Evolutionary conservation across 2,797 vertebrate species (phyloP).

Genomic region (Siniperca undulata): DNA sequence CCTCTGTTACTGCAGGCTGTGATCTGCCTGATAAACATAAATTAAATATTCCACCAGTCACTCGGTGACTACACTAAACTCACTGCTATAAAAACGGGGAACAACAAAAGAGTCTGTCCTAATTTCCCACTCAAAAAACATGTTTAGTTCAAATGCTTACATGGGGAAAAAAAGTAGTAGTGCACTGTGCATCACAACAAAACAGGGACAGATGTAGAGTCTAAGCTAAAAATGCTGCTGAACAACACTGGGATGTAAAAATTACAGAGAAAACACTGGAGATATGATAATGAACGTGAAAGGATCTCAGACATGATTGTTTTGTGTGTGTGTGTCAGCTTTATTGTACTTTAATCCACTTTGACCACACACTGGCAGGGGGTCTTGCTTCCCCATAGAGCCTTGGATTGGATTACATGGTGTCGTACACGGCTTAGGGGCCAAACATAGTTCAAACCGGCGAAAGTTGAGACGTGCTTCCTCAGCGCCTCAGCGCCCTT

Average conservation of each 20-base stretch:
- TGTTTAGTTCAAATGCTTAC: background rate
- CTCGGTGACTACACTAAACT: background rate
- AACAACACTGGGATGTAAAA: conserved; percentile 8
- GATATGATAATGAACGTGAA: conserved; percentile 21
- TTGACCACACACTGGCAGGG: conserved; percentile 46
- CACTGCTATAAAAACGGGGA: background rate
- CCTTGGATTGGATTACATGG: conserved; percentile 71
- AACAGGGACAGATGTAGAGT: conserved; percentile 51
- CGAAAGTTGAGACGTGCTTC: conserved; percentile 45
- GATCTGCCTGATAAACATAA: conserved; percentile 4
- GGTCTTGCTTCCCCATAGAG: conserved; percentile 51
- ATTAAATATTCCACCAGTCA: conserved; percentile 16
- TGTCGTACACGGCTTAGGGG: conserved; percentile 55
- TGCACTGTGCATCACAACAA: background rate
- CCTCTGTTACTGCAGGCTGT: conserved; percentile 1
- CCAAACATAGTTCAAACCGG: conserved; percentile 50
- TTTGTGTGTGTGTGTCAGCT: background rate
- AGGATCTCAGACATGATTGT: conserved; percentile 16
- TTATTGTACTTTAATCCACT: conserved; percentile 75
- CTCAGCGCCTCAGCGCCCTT: background rate
- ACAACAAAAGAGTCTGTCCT: conserved; percentile 11
- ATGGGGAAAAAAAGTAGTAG: background rate
- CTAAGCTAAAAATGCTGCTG: background rate
- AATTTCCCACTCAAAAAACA: conserved; percentile 3
- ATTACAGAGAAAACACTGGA: conserved; percentile 15